Evolutionary conservation across 1,140 invertebrate genomes (phyloP).

Genomic region (Ceratosolen solmsi): DNA sequence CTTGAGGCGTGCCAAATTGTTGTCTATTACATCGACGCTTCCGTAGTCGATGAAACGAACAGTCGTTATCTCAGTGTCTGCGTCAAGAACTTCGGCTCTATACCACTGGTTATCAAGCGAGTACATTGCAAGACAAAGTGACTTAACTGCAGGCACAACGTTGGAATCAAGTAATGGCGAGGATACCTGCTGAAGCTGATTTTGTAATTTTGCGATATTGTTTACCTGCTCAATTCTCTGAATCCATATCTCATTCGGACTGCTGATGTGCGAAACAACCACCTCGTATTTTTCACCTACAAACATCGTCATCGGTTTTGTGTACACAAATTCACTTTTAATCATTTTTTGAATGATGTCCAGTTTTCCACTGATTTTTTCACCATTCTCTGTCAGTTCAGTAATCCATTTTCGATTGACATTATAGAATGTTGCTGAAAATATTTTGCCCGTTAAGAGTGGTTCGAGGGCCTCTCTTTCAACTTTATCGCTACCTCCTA

Average conservation of each 20-base stretch:
- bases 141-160: conserved; percentile 75
- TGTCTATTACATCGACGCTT: conserved; percentile 81
- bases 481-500: conserved; percentile 63
- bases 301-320: conserved; percentile 41
- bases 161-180: conserved; percentile 71
- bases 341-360: conserved; percentile 37
- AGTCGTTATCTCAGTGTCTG: conserved; percentile 80
- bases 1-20: conserved; percentile 75
- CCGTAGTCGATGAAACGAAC: conserved; percentile 90
- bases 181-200: conserved; percentile 75
- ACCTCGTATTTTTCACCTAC: conserved; percentile 59
- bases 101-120: conserved; percentile 85
- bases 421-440: conserved; percentile 63
- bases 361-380: conserved; percentile 63
- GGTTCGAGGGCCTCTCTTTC: conserved; percentile 59
- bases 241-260: conserved; percentile 66
- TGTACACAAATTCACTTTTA: conserved; percentile 13
- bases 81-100: conserved; percentile 84
- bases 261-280: conserved; percentile 60
- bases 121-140: conserved; percentile 82
- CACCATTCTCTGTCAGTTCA: conserved; percentile 58
- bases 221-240: conserved; percentile 55
- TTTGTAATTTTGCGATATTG: conserved; percentile 65
- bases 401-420: conserved; percentile 64
- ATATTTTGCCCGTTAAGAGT: conserved; percentile 56